phyloP scores from a whole-genome alignment of 2,888 invertebrate genomes.

The Limulus polyphemus region DNA sequence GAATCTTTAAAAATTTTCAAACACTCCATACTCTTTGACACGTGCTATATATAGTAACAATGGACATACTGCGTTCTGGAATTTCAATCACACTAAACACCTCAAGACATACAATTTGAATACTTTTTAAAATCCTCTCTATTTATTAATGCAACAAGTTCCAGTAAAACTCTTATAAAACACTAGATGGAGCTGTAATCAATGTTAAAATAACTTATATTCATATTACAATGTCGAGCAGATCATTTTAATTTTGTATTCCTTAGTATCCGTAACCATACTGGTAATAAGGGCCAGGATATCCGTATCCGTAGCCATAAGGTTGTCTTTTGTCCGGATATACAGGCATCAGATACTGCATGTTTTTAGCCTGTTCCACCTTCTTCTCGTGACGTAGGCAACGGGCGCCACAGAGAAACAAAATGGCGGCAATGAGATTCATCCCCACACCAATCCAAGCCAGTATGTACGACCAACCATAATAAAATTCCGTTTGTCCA shows the following conservation, averaged over 20 bases:
- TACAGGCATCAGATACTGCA: conserved; percentile 79
- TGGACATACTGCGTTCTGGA: no score
- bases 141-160: no score
- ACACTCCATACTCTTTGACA: no score
- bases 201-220: no score
- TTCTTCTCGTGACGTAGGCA: conserved; percentile 86
- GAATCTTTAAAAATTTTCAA: no score
- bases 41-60: no score
- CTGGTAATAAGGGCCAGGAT: conserved; percentile 71
- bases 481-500: conserved; percentile 39
- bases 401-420: conserved; percentile 85
- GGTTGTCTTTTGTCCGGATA: conserved; percentile 83
- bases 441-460: conserved; percentile 93
- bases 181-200: no score
- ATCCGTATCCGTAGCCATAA: conserved; percentile 49
- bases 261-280: conserved; percentile 69
- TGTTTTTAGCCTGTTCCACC: conserved; percentile 88
- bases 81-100: no score
- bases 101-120: no score
- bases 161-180: no score
- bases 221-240: neutral
- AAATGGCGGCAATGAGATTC: conserved; percentile 76
- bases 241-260: neutral
- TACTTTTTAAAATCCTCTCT: no score
- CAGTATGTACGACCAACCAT: conserved; percentile 94